These are phyloP conservation scores for Athalia circularis DNA, from an alignment of 2,888 invertebrate genomes.

Conservation along the genomic window DNA sequence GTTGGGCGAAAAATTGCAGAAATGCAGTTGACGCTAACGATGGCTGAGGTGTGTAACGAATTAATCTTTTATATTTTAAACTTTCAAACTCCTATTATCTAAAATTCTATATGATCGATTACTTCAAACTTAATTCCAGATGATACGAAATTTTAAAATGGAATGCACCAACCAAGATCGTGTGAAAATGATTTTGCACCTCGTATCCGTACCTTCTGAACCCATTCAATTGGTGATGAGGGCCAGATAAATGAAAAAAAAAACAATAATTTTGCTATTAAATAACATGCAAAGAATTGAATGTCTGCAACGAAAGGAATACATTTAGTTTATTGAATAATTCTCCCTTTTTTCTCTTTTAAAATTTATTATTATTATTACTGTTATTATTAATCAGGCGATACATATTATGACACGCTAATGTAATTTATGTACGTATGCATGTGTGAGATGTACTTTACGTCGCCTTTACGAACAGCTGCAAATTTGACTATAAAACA, in stretches of 20 bases:
- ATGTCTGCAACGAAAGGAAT: too few species aligned
- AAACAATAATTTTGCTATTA: too few species aligned
- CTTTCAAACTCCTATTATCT: background rate
- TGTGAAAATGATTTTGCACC: conserved; percentile 77
- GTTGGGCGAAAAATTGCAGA: conserved; percentile 89
- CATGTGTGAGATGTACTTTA: background rate
- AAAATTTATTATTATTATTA: too few species aligned
- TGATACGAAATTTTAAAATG: conserved; percentile 76
- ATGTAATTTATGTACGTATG: background rate
- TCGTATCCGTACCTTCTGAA: conserved; percentile 79
- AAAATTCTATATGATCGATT: background rate
- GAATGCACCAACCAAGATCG: conserved; percentile 75
- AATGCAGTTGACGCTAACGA: conserved; percentile 82
- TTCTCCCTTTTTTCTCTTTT: too few species aligned
- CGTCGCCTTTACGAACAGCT: background rate
- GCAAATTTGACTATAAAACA: background rate
- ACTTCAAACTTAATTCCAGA: conserved; percentile 71
- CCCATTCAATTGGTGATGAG: conserved; percentile 74
- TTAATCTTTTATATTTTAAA: conserved; percentile 3
- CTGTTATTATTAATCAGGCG: too few species aligned
- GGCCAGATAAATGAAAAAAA: conserved; percentile 51
- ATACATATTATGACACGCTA: too few species aligned
- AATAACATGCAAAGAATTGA: too few species aligned
- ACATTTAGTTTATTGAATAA: too few species aligned
- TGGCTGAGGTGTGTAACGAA: conserved; percentile 77